Evolutionary conservation across 1,140 invertebrate genomes (phyloP), one percentile per base, ranked within the genome.

Genomic region (Pseudomyrmex flavicornis): DNA sequence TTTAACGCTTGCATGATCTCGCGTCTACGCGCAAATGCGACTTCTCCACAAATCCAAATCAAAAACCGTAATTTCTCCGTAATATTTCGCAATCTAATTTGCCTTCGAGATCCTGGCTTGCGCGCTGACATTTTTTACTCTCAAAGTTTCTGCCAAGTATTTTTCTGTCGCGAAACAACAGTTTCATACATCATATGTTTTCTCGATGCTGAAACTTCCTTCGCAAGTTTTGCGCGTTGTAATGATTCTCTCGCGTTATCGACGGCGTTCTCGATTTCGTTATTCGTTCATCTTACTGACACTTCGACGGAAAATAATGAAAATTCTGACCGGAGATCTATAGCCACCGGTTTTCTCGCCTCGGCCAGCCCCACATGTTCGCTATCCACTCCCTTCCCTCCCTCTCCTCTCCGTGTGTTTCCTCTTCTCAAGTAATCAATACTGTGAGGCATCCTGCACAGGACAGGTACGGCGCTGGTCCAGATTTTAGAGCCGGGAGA

Each of bases 371-470:
- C 69, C 80, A 84, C 86, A 74, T 90, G 86, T 66, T 85, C 65
- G 56, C 86, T 65, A 80, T 80, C 79, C 66, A 63, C 72, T 44
- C 17, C 58, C 17, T 52, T 10, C n/a, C 35, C 15, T 13, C 15
- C 58, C 20, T 22, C 59, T 73, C 75, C 70, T 69, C 72, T 58
- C 70, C 73, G 66, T 76, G 35, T 86, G 44, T 75, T 65, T 89
- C 61, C 63, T 76, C 85, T 61, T 69, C 84, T 66, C 26, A 62
- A 86, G 83, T 91, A 88, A 92, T 92, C 91, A 92, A 92, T 92
- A 92, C 90, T 89, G 72, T 79, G 74, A 89, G 80, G 85, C 85
- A 75, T 87, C 80, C 89, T 91, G 88, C 89, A 84, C 66, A 35
- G 75, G 89, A 91, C 90, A 90, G 90, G 85, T 88, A 83, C 52